Evolutionary conservation across 2,888 invertebrate genomes (phyloP).

Genomic region (Drosophila nr. perissopoda): DNA sequence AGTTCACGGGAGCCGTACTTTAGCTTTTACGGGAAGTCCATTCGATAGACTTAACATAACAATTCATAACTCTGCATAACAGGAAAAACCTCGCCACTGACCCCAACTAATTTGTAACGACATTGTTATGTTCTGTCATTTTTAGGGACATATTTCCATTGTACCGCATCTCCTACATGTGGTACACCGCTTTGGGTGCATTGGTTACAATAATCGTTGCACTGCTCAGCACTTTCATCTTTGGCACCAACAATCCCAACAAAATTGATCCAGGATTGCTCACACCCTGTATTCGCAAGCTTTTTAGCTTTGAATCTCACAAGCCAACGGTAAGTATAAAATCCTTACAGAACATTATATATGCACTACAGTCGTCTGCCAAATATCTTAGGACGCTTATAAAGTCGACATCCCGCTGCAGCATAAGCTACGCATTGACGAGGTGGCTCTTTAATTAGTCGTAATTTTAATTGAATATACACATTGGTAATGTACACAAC

Average conservation of each 20-base stretch:
- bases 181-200: slow-evolving; percentile 90
- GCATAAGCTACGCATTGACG: slow-evolving; percentile 66
- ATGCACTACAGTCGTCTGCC: not conserved
- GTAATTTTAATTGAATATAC: not conserved
- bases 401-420: slow-evolving; percentile 74
- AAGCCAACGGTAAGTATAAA: slow-evolving; percentile 35
- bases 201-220: slow-evolving; percentile 86
- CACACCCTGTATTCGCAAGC: slow-evolving; percentile 86
- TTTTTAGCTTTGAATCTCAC: slow-evolving; percentile 37
- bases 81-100: not conserved
- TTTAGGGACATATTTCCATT: slow-evolving; percentile 85
- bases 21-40: not conserved
- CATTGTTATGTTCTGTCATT: not conserved
- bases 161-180: slow-evolving; percentile 91
- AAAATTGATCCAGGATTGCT: slow-evolving; percentile 87
- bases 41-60: not conserved
- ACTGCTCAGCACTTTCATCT: slow-evolving; percentile 73
- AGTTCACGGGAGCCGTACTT: not conserved
- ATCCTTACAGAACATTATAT: not conserved
- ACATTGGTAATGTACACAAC: not conserved
- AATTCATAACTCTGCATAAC: not conserved
- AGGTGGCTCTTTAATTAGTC: slow-evolving; percentile 71
- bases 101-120: not conserved
- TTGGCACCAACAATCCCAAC: slow-evolving; percentile 86
- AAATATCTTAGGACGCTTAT: slow-evolving; percentile 60